Evolutionary conservation across 1,140 invertebrate genomes (phyloP).

Genomic region (Leguminivora glycinivorella): DNA sequence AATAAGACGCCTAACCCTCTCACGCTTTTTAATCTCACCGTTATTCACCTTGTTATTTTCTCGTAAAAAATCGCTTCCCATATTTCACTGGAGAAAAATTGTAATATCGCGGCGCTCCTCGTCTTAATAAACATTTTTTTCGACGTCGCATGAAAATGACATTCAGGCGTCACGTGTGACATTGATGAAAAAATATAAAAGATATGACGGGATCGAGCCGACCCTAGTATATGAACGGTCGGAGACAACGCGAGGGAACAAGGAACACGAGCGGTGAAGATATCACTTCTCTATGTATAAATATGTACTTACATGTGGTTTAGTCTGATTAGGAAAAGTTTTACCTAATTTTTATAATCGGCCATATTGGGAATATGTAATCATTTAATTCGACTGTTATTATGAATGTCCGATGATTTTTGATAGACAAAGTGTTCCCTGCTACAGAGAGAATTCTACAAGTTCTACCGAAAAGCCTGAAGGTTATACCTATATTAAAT

Average conservation of each 20-base stretch:
- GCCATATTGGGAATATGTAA: no score
- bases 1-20: slow-evolving; percentile 40
- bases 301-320: background rate
- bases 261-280: slow-evolving; percentile 2
- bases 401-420: no score
- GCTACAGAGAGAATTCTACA: no score
- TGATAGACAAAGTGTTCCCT: no score
- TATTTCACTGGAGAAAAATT: slow-evolving; percentile 77
- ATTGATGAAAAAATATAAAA: slow-evolving; percentile 79
- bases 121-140: slow-evolving; percentile 78
- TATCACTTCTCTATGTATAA: background rate
- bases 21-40: slow-evolving; percentile 62
- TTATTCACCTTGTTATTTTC: slow-evolving; percentile 73
- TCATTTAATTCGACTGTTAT: no score
- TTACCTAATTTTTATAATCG: no score
- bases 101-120: slow-evolving; percentile 67
- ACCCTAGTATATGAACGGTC: slow-evolving; percentile 28
- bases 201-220: slow-evolving; percentile 69
- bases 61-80: slow-evolving; percentile 78
- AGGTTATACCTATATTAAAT: no score
- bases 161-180: slow-evolving; percentile 76
- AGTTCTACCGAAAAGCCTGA: no score
- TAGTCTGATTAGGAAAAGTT: no score
- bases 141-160: slow-evolving; percentile 73
- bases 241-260: slow-evolving; percentile 23